Percentiles rank a stretch among this genome's conserved stretches.
Evolutionary conservation across 2,888 invertebrate genomes (phyloP).

Genomic region (Eupithecia tripunctaria): DNA sequence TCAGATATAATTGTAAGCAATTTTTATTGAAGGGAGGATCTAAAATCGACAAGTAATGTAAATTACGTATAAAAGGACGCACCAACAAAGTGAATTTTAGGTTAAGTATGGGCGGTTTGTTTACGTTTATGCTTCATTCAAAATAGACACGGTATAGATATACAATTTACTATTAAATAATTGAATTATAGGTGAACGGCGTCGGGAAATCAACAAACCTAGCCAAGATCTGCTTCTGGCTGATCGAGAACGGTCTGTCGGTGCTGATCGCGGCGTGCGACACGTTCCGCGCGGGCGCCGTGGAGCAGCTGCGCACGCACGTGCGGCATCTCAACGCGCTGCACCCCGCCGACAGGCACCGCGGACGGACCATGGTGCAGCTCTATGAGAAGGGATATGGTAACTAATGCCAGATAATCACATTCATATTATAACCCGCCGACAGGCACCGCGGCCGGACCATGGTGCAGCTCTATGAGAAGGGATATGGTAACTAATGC

Average conservation of each 20-base stretch:
- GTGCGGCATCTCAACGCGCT: conserved; percentile 95
- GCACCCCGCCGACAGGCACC: conserved; percentile 91
- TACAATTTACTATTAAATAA: no score
- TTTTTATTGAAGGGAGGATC: no score
- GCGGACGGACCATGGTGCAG: conserved; percentile 92
- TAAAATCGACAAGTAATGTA: no score
- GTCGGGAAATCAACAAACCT: conserved; percentile 99
- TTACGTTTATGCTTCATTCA: no score
- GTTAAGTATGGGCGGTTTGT: no score
- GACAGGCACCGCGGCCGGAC: conserved; percentile 87
- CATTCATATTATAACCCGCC: no score
- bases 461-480: conserved; percentile 98
- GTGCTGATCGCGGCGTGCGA: conserved; percentile 99
- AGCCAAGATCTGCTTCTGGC: conserved; percentile 99
- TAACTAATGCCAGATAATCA: conserved; percentile 38
- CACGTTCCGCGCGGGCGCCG: conserved; percentile 99
- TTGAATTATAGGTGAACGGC: conserved; percentile 89
- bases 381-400: conserved; percentile 99
- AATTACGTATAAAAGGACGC: no score
- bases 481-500: conserved; percentile 90
- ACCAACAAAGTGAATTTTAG: no score
- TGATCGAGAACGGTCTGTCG: conserved; percentile 97
- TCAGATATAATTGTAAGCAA: no score
- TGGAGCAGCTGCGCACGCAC: conserved; percentile 98
- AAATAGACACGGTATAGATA: no score